Evolutionary conservation across 2,113 vertebrate genomes (phyloP).

Genomic region (Haemorhous mexicanus): DNA sequence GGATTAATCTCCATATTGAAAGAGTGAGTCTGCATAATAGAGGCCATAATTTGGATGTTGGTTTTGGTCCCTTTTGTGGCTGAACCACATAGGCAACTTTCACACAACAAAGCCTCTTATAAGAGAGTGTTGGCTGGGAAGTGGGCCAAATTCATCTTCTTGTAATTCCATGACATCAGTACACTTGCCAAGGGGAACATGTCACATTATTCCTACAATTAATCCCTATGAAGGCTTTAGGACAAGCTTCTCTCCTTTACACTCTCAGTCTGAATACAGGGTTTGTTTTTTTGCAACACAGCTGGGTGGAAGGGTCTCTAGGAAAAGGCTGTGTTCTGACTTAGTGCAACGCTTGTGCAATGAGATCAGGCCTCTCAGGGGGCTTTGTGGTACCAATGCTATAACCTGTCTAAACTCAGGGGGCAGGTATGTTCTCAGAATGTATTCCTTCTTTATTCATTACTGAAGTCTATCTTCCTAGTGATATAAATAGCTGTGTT

Average conservation of each 20-base stretch:
- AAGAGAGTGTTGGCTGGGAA: background rate
- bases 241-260: background rate
- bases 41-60: background rate
- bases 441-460: background rate
- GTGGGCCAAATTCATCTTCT: background rate
- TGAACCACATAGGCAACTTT: background rate
- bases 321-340: background rate
- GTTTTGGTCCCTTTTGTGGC: background rate
- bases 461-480: background rate
- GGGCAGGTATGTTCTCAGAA: background rate
- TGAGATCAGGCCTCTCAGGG: background rate
- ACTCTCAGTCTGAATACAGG: background rate
- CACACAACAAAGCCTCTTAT: background rate
- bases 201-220: background rate
- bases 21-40: background rate
- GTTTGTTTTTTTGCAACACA: background rate
- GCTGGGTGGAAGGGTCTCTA: background rate
- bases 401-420: background rate
- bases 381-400: background rate
- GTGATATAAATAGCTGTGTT: background rate
- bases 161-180: background rate
- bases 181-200: background rate
- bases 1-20: background rate
- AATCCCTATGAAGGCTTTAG: background rate
- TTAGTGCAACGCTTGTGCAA: background rate